Percentiles rank a stretch among this genome's conserved stretches.
phyloP scores from a whole-genome alignment of 2,113 vertebrate genomes.

The Sturnus vulgaris region DNA sequence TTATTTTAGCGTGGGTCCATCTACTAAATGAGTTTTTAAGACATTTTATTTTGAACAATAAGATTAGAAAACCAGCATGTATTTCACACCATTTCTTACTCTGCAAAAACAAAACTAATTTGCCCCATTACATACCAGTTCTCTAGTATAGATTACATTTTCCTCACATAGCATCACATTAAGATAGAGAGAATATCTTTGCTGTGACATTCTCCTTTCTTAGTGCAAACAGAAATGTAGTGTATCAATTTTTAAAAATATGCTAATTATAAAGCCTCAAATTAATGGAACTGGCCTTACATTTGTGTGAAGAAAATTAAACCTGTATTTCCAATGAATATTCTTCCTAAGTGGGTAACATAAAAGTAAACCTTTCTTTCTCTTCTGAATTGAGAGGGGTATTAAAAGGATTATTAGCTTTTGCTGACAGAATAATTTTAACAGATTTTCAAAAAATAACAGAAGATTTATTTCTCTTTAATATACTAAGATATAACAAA shows the following conservation, averaged over 20 bases:
- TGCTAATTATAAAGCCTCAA: not conserved
- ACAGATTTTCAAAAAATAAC: not conserved
- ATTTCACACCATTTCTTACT: not conserved
- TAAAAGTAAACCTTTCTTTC: not conserved
- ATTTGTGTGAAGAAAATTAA: not conserved
- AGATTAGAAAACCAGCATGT: not conserved
- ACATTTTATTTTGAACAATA: not conserved
- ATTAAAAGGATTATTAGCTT: not conserved
- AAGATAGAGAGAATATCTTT: not conserved
- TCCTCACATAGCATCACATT: not conserved
- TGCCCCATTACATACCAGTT: not conserved
- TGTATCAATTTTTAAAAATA: not conserved
- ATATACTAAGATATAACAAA: conserved; percentile 32
- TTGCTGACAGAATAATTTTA: not conserved
- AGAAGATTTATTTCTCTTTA: not conserved
- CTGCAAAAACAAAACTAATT: not conserved
- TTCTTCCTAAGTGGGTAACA: not conserved
- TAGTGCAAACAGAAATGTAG: not conserved
- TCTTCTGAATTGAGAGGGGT: not conserved
- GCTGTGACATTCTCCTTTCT: not conserved
- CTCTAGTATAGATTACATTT: not conserved
- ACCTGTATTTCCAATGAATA: not conserved
- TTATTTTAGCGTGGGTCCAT: not conserved
- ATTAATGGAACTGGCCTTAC: not conserved
- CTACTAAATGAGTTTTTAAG: not conserved